A percentile compares a stretch with the other conserved stretches of the same genome.
These are phyloP conservation scores for Rapana venosa DNA, from an alignment of 2,888 invertebrate genomes.

Conservation along the genomic window DNA sequence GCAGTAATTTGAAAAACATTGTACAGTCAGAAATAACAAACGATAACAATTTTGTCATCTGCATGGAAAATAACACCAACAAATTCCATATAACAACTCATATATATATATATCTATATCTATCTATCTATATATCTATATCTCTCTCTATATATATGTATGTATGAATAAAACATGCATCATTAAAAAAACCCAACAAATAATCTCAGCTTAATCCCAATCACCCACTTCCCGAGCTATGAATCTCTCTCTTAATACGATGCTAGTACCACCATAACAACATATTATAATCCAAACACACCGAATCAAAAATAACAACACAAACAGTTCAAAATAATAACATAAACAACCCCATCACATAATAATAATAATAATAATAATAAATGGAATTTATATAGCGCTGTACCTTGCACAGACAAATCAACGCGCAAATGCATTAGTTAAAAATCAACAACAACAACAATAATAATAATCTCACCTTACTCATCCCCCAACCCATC, in stretches of 20 bases:
- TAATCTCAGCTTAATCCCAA: too few relatives aligned
- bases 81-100: background rate
- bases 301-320: background rate
- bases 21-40: too few relatives aligned
- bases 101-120: background rate
- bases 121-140: background rate
- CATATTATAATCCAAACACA: background rate
- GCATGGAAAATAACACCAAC: background rate
- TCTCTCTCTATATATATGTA: background rate
- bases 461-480: too few relatives aligned
- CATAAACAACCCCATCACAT: background rate
- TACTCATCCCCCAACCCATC: too few relatives aligned
- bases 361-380: background rate
- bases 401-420: background rate
- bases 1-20: too few relatives aligned
- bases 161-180: background rate
- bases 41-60: too few relatives aligned
- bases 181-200: background rate
- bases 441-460: too few relatives aligned
- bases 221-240: background rate
- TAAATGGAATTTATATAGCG: background rate
- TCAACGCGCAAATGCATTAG: too few relatives aligned
- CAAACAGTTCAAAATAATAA: background rate
- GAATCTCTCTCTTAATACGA: background rate
- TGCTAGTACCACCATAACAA: background rate